These are phyloP conservation scores for Octodon degus DNA, from an alignment of 2,113 vertebrate genomes.

Conservation along the genomic window DNA sequence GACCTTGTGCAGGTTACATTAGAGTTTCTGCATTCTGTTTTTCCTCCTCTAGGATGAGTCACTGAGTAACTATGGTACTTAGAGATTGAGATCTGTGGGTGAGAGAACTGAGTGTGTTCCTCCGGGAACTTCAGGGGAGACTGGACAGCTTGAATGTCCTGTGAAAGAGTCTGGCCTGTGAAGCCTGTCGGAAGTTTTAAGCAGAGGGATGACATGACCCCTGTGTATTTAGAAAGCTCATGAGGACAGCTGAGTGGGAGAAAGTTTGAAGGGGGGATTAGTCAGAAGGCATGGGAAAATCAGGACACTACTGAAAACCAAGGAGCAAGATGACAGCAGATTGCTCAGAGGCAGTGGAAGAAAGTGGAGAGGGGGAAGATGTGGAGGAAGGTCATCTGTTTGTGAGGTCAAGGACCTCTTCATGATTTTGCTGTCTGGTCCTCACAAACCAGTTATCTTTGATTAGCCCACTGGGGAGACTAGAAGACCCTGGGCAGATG, in stretches of 20 bases:
- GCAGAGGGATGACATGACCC: neutral
- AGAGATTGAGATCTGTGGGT: neutral
- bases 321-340: neutral
- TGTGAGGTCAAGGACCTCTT: neutral
- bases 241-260: neutral
- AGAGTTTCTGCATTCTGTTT: neutral
- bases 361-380: neutral
- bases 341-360: neutral
- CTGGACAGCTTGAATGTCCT: neutral
- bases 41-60: slow-evolving; percentile 20
- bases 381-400: neutral
- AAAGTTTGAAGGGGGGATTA: neutral
- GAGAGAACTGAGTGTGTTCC: neutral
- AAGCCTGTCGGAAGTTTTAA: neutral
- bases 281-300: neutral
- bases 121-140: neutral
- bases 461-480: neutral
- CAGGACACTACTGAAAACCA: neutral
- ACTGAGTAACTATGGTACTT: neutral
- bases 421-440: neutral
- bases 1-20: neutral
- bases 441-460: neutral
- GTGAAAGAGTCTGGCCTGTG: neutral
- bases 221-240: neutral
- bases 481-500: neutral